Percentiles rank a stretch among this genome's conserved stretches.
These are phyloP conservation scores for Chrysina gloriosa DNA, from an alignment of 2,888 invertebrate species.

Conservation along the genomic window DNA sequence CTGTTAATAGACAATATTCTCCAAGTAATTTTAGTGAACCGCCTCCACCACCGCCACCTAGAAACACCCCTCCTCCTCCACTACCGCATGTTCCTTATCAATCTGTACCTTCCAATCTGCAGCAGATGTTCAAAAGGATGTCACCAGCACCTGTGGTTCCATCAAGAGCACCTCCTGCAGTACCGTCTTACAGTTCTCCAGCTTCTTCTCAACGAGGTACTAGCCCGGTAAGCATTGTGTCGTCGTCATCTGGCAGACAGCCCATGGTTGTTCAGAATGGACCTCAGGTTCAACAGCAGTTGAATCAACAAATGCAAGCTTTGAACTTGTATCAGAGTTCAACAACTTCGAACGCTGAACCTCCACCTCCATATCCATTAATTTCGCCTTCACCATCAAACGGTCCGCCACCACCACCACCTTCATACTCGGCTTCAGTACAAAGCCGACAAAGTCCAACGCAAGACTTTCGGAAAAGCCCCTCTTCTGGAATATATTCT, in stretches of 20 bases:
- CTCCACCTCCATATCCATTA: conserved; percentile 70
- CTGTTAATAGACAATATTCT: conserved; percentile 79
- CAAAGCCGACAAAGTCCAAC: conserved; percentile 90
- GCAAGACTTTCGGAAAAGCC: conserved; percentile 82
- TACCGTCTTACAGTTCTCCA: conserved; percentile 64
- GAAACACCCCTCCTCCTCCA: conserved; percentile 76
- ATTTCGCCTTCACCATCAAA: conserved; percentile 68
- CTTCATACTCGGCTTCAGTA: conserved; percentile 87
- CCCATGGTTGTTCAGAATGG: conserved; percentile 87
- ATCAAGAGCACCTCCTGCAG: conserved; percentile 74
- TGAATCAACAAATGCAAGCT: conserved; percentile 90
- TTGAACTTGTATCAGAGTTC: conserved; percentile 79
- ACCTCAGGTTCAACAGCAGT: conserved; percentile 84
- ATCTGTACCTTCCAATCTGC: conserved; percentile 74
- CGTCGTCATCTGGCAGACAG: conserved; percentile 67
- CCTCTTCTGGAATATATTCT: conserved; percentile 87
- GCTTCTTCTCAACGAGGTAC: conserved; percentile 64
- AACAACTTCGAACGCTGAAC: conserved; percentile 71
- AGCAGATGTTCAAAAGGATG: conserved; percentile 77
- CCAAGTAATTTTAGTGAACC: conserved; percentile 71
- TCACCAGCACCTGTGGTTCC: conserved; percentile 80
- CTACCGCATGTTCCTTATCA: conserved; percentile 67
- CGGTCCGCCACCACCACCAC: conserved; percentile 81
- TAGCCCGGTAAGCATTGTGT: conserved; percentile 73
- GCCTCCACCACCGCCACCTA: conserved; percentile 69